phyloP scores from a whole-genome alignment of 2,113 vertebrate species.

The Eolophus roseicapilla region DNA sequence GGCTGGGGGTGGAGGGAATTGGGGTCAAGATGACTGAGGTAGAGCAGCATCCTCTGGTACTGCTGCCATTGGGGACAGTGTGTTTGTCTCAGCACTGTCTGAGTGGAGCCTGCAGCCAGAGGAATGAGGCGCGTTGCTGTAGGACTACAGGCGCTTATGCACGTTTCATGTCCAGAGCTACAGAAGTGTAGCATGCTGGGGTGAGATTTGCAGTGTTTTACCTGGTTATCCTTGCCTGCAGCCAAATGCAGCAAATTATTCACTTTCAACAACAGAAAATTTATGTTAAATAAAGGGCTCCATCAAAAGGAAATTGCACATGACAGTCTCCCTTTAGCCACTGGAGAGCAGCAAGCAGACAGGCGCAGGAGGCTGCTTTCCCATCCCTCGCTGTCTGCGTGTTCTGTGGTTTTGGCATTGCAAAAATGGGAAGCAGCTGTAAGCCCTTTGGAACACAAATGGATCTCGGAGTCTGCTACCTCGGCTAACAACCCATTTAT shows the following conservation, averaged over 20 bases:
- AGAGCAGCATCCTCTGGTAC: not conserved
- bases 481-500: constrained; percentile 70
- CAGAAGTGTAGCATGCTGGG: not conserved
- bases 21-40: not conserved
- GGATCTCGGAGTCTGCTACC: constrained; percentile 51
- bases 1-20: not conserved
- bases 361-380: not conserved
- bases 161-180: not conserved
- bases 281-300: not conserved
- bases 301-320: not conserved
- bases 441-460: constrained; percentile 62
- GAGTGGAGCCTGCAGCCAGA: not conserved
- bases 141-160: fast-evolving
- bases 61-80: fast-evolving
- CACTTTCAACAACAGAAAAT: not conserved
- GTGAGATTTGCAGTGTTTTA: not conserved
- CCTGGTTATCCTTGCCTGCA: not conserved
- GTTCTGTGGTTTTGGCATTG: constrained; percentile 44
- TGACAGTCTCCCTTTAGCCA: not conserved
- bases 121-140: not conserved
- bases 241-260: not conserved
- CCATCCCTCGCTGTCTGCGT: not conserved
- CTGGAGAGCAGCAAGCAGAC: constrained; percentile 25
- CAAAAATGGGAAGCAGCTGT: constrained; percentile 67
- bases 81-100: not conserved